A percentile compares a stretch with the other conserved stretches of the same genome.
Evolutionary conservation across 2,113 vertebrate species (phyloP).

Genomic region (Oreochromis niloticus): DNA sequence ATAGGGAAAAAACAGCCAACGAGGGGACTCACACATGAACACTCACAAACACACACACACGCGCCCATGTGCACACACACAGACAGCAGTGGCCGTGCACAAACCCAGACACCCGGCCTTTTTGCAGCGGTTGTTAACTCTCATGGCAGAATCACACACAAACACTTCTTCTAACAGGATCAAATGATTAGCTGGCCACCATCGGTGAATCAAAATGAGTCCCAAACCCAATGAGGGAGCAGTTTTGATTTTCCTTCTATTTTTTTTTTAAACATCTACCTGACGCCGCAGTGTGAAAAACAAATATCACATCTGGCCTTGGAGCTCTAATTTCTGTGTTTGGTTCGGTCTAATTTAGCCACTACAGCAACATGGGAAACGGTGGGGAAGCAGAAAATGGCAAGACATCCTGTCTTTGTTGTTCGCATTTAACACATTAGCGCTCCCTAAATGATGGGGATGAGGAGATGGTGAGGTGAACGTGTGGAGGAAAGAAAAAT

Average conservation of each 20-base stretch:
- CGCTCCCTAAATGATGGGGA: slow-evolving; percentile 51
- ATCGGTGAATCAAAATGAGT: slow-evolving; percentile 44
- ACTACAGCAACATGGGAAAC: slow-evolving; percentile 54
- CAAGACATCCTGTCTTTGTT: slow-evolving; percentile 66
- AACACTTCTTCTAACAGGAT: slow-evolving; percentile 68
- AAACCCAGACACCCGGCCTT: slow-evolving; percentile 69
- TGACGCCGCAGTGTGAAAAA: slow-evolving; percentile 62
- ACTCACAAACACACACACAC: slow-evolving; percentile 5
- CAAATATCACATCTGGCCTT: slow-evolving; percentile 73
- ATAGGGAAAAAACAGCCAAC: slow-evolving; percentile 69
- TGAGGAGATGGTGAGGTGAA: slow-evolving; percentile 40
- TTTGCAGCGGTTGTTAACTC: slow-evolving; percentile 68
- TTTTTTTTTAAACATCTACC: slow-evolving; percentile 45
- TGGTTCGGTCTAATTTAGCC: slow-evolving; percentile 62
- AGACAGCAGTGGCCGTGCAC: slow-evolving; percentile 35
- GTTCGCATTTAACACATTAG: slow-evolving; percentile 72
- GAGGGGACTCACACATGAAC: slow-evolving; percentile 45
- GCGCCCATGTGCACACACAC: not conserved
- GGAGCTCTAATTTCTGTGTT: slow-evolving; percentile 60
- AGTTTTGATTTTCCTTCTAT: slow-evolving; percentile 42
- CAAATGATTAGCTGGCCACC: slow-evolving; percentile 73
- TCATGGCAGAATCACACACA: slow-evolving; percentile 47
- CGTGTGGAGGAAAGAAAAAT: slow-evolving; percentile 4
- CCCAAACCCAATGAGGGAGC: slow-evolving; percentile 42
- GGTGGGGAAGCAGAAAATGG: slow-evolving; percentile 69